Evolutionary conservation across 2,113 vertebrate genomes (phyloP).

Genomic region (Empidonax traillii): DNA sequence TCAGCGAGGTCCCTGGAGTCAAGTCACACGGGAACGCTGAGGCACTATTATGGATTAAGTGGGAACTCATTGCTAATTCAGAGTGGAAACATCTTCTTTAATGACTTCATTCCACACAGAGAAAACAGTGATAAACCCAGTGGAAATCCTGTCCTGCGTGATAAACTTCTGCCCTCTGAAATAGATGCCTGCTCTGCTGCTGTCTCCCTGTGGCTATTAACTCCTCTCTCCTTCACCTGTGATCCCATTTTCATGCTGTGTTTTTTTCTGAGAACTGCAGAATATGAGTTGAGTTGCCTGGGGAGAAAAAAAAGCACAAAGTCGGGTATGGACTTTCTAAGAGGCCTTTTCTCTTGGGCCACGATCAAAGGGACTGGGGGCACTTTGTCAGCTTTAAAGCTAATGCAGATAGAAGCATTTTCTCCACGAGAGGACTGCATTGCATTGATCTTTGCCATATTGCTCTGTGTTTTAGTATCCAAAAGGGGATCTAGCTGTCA

Average conservation of each 20-base stretch:
- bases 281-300: not conserved
- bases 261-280: not conserved
- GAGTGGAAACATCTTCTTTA: constrained; percentile 20
- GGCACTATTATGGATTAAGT: not conserved
- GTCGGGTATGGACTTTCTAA: not conserved
- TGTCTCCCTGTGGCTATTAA: not conserved
- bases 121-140: not conserved
- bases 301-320: not conserved
- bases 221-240: not conserved
- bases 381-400: not conserved
- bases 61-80: constrained; percentile 37
- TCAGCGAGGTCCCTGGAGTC: not conserved
- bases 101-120: constrained; percentile 23
- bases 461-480: not conserved
- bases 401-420: not conserved
- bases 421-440: not conserved
- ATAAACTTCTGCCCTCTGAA: constrained; percentile 31
- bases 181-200: not conserved
- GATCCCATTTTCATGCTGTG: not conserved
- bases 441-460: not conserved
- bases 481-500: not conserved
- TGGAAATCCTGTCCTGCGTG: constrained; percentile 21
- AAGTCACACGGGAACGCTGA: not conserved
- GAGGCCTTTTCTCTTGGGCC: not conserved
- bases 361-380: not conserved